Evolutionary conservation across 1,140 invertebrate genomes (phyloP).

Genomic region (fruit fly (Drosophila melanogaster)): Release_6_plus_ISO1_MT NT_033779.5:8673001-8673500

Average conservation of each 20-base stretch:
- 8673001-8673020: too few species aligned
- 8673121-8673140: conserved; percentile 50
- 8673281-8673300: conserved; percentile 34
- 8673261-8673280: conserved; percentile 9
- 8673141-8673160: conserved; percentile 46
- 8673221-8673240: conserved; percentile 36
- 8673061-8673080: not conserved
- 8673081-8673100: conserved; percentile 18
- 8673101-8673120: conserved; percentile 42
- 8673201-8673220: conserved; percentile 55
- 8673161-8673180: conserved; percentile 63
- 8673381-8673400: conserved; percentile 50
- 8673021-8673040: too few species aligned
- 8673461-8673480: conserved; percentile 69
- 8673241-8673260: conserved; percentile 16
- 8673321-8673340: conserved; percentile 35
- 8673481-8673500: conserved; percentile 57
- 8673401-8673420: conserved; percentile 58
- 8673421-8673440: conserved; percentile 50
- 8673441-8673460: conserved; percentile 66
- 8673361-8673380: not conserved
- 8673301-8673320: conserved; percentile 19
- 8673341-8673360: conserved; percentile 27
- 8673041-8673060: not conserved
- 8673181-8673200: conserved; percentile 51